Base-by-base conservation (phyloP, 2,113 vertebrate genomes). In the Myotis yumanensis region DNA sequence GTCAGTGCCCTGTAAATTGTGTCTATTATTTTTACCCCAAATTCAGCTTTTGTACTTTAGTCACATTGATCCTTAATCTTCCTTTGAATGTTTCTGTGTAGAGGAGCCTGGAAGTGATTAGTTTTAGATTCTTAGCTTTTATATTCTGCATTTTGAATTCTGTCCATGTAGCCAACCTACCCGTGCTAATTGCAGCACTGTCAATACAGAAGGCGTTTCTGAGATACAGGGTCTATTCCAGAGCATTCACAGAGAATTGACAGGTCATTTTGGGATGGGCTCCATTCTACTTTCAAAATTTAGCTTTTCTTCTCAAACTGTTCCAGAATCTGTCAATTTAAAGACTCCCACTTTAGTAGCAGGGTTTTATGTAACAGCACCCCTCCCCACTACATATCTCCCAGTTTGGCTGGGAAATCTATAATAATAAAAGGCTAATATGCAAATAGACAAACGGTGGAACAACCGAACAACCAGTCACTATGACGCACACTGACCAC, bases 91-190 rank as follows among this genome's bases (percentile, higher is more conserved):
- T 90, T 93, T 92, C 59, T 79, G 40, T 89, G 54, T 82, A 28
- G 62, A 91, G 83, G 86, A 95, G 57, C 16, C 83, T 91, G 86
- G 88, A 92, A 90, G 62, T 92, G 94, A 96, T 95, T 93, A 73
- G 91, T 91, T 88, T 97, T 96, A 79, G 86, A 62, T 89, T 89
- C 86, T 93, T 96, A 95, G 86, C 62, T 97, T 96, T 96, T 82
- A 82, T 69, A 79, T 66, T 90, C 66, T 89, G 23, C 43, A 48
- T 86, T 94, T 95, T 96, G 93, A 94, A 96, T 96, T 92, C 79
- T 83, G 40, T 96, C 86, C 89, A 86, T 90, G 75, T 69, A 86
- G 32, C 75, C 57, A 96, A 43, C 76, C 28, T 72, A 62, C 35
- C 46, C 0, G 0, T 82, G 62, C 82, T 96, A 94, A 96, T 91